These are phyloP conservation scores for Calliphora vomitoria DNA, from an alignment of 2,888 invertebrate species.

Conservation along the genomic window DNA sequence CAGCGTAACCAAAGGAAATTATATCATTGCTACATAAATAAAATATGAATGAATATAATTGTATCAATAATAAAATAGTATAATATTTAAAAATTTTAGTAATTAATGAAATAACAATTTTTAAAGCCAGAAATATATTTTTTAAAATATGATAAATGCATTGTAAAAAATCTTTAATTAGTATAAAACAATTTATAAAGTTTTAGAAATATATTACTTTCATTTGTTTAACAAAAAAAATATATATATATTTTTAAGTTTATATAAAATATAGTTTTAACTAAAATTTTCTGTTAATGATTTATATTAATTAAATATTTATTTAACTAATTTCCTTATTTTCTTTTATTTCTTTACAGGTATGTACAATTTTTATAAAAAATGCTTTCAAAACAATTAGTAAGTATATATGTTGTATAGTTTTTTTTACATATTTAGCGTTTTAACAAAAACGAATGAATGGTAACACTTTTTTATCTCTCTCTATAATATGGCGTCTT, in stretches of 20 bases:
- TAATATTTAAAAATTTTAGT: not conserved
- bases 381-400: not conserved
- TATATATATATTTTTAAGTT: no score
- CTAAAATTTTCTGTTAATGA: no score
- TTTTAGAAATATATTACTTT: no score
- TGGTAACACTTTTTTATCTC: no score
- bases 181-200: no score
- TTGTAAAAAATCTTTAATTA: no score
- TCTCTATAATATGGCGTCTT: no score
- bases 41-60: constrained; percentile 20
- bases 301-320: not conserved
- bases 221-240: no score
- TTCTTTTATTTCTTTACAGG: constrained; percentile 32
- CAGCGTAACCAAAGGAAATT: constrained; percentile 46
- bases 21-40: constrained; percentile 3
- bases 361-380: constrained; percentile 19
- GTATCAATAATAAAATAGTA: not conserved
- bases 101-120: not conserved
- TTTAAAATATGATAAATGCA: no score
- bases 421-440: not conserved
- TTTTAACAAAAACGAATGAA: no score
- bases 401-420: not conserved
- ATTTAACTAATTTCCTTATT: not conserved
- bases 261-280: no score
- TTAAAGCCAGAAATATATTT: not conserved